phyloP scores from a whole-genome alignment of 2,888 invertebrate genomes.

The Scaeva pyrastri region DNA sequence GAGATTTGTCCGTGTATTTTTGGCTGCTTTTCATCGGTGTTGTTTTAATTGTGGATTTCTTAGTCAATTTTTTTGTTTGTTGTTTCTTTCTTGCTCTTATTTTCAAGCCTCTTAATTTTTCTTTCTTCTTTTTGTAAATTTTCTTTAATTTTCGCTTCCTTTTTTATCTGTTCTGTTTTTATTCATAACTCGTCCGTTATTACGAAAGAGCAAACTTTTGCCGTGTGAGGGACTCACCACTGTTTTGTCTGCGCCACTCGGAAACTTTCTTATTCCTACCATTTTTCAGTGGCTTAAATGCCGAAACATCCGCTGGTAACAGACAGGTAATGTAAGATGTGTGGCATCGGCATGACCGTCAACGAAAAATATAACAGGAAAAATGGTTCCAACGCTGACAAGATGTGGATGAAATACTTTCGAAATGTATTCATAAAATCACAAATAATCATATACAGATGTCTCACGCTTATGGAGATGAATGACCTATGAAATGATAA shows the following conservation, averaged over 20 bases:
- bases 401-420: slow-evolving; percentile 36
- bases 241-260: slow-evolving; percentile 31
- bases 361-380: slow-evolving; percentile 44
- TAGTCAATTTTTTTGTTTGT: slow-evolving; percentile 16
- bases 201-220: slow-evolving; percentile 27
- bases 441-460: too few species aligned
- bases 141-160: slow-evolving; percentile 33
- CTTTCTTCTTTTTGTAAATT: slow-evolving; percentile 33
- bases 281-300: slow-evolving; percentile 32
- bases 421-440: slow-evolving; percentile 50
- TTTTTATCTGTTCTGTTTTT: slow-evolving; percentile 34
- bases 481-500: too few species aligned
- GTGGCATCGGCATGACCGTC: slow-evolving; percentile 43
- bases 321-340: too few species aligned
- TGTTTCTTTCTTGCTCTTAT: slow-evolving; percentile 35
- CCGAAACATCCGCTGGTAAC: slow-evolving; percentile 26
- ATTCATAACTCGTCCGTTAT: slow-evolving; percentile 41
- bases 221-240: slow-evolving; percentile 22
- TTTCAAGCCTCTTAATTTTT: slow-evolving; percentile 45
- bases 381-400: slow-evolving; percentile 11
- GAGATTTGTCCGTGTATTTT: not conserved
- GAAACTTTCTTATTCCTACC: slow-evolving; percentile 28
- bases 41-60: slow-evolving; percentile 22
- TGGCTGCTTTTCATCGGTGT: slow-evolving; percentile 12
- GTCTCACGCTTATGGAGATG: too few species aligned